Conservation (phyloP, 2,888 invertebrate genomes). For the Rhagonycha fulva region DNA sequence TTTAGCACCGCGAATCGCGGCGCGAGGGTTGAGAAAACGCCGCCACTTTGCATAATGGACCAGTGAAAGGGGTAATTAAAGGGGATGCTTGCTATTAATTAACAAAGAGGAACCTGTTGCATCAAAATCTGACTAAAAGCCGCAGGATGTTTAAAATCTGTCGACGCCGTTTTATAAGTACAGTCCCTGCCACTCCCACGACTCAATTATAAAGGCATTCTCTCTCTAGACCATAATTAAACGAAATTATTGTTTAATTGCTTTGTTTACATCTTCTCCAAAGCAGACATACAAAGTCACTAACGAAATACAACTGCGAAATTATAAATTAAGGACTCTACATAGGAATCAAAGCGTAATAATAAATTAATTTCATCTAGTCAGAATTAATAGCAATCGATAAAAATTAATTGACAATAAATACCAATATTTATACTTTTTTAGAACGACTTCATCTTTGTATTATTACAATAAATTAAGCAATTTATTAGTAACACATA, state of each 20-base stretch:
- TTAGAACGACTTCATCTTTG: slow-evolving; percentile 6
- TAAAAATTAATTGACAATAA: background rate
- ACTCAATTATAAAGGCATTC: slow-evolving; percentile 33
- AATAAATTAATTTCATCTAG: background rate
- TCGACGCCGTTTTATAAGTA: slow-evolving; percentile 32
- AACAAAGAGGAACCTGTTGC: slow-evolving; percentile 54
- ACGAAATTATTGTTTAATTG: slow-evolving; percentile 48
- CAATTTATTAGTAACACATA: slow-evolving; percentile 51
- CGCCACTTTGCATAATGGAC: slow-evolving; percentile 54
- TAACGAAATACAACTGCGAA: slow-evolving; percentile 28
- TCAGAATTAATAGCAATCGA: background rate
- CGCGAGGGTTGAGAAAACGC: slow-evolving; percentile 41
- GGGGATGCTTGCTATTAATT: slow-evolving; percentile 56
- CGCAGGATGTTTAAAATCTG: slow-evolving; percentile 42
- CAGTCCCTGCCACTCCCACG: slow-evolving; percentile 30
- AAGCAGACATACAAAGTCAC: slow-evolving; percentile 34
- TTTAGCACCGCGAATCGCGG: slow-evolving; percentile 44
- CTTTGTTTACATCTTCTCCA: slow-evolving; percentile 46
- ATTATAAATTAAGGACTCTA: background rate
- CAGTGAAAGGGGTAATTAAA: slow-evolving; percentile 56
- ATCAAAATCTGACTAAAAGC: slow-evolving; percentile 42
- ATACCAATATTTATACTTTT: slow-evolving; percentile 39
- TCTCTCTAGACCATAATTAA: slow-evolving; percentile 42
- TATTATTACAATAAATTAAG: slow-evolving; percentile 43
- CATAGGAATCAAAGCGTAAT: background rate